A percentile compares a stretch with the other conserved stretches of the same genome.
phyloP scores from a whole-genome alignment of 35 echinoderm and acorn worm species.

The Strongylocentrotus purpuratus region DNA sequence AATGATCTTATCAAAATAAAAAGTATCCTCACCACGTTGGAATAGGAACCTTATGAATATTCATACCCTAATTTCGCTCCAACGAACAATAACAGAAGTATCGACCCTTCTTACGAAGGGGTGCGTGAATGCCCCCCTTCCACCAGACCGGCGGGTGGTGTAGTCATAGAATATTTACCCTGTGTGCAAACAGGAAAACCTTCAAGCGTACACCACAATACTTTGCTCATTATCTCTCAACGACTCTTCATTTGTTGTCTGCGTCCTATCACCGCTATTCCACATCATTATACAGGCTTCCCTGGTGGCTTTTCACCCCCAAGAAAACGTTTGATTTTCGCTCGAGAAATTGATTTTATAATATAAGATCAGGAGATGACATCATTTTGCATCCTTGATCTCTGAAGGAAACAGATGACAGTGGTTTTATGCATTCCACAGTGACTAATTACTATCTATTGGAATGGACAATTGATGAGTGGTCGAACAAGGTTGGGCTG shows the following conservation, averaged over 20 bases:
- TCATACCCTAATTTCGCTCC: neutral
- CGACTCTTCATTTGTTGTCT: neutral
- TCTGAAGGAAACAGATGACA: neutral
- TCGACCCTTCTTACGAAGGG: neutral
- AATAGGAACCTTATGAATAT: neutral
- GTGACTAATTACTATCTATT: neutral
- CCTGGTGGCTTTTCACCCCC: neutral
- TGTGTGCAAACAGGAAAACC: neutral
- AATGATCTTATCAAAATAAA: too few relatives aligned
- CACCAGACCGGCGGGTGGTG: neutral
- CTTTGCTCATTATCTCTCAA: neutral
- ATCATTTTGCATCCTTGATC: neutral
- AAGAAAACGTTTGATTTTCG: neutral
- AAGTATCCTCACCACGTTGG: too few relatives aligned
- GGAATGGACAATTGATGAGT: neutral
- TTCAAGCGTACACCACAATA: neutral
- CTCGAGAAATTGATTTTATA: neutral
- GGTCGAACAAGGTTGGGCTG: neutral
- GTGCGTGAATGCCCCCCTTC: neutral
- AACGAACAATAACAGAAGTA: neutral
- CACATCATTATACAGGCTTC: neutral
- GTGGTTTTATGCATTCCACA: neutral
- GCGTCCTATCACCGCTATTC: neutral
- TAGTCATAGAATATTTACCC: neutral
- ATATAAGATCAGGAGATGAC: neutral